Evolutionary conservation across 2,888 invertebrate genomes (phyloP), one percentile per base, ranked within the genome.

Genomic region (Scaeva pyrastri): DNA sequence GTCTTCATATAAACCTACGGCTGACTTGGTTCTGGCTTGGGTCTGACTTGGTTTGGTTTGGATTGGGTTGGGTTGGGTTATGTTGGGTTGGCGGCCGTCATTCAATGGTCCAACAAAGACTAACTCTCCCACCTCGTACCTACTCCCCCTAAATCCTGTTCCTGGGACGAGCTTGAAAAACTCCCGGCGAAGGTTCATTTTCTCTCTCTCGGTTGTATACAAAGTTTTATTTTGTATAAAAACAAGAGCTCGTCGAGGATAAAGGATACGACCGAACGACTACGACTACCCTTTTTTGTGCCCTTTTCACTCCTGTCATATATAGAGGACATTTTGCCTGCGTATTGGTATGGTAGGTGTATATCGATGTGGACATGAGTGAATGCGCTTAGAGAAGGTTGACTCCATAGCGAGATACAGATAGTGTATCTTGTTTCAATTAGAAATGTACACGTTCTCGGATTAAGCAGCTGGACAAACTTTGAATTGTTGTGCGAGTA

Each of bases 351-450:
- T n/a, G n/a, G n/a, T 26, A 26, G 26, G 31, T 8, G 31, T 62
- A 21, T 62, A 16, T 60, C 45, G 31, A 45, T 45, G 45, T 64
- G 16, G 16, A 60, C 26, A 45, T 48, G 16, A 26, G 60, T 48
- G 85, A 72, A 48, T 58, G 62, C 26, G 62, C 26, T 68, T 71
- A 16, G 45, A 72, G 55, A 48, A 50, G 68, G 76, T 70, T 80
- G 80, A 81, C 85, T 76, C 66, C 72, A n/a, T n/a, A 73, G 72
- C 68, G 39, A 73, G 70, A 85, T 73, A 75, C 21, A 73, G 70
- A 85, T 73, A 75, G 85, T 80, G 80, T 85, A 85, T 85, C 85
- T 85, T 85, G 85, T 80, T 85, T 85, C 85, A 85, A 85, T 85
- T 85, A 85, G 80, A 85, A 85, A 55, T 70, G 68, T 80, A 85